Base-by-base conservation (phyloP, 2,113 vertebrate genomes). In the Agapornis roseicollis region DNA sequence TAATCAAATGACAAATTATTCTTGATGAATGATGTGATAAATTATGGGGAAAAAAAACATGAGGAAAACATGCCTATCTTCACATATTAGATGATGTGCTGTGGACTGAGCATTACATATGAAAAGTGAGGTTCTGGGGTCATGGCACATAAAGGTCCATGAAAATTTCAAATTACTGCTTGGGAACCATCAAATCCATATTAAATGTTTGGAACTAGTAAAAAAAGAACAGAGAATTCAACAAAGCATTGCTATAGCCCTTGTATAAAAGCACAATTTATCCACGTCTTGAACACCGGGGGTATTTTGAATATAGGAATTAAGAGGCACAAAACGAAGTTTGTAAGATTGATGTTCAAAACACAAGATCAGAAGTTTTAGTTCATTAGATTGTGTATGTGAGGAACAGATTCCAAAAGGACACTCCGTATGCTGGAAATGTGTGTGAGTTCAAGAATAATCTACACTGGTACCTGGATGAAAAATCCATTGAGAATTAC, bases 1-100 rank as follows among this genome's bases (percentile, higher is more conserved):
- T 77, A 94, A 89, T 95, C 64, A 93, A 84, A 94, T 90, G 77
- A 78, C 46, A 88, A 81, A 93, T 96, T 92, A 78, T 78, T 92
- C 39, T 78, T 74, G 83, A 70, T 95, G 71, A 96, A 72, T 65
- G 66, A 92, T 86, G 65, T 86, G 50, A 83, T 86, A 92, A 93
- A 85, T 14, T 25, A 12, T 28, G 27, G 31, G 52, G n/a, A n/a
- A 53, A 79, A 78, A 71, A 71, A 41, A 6, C 20, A 39, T 44
- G 56, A 91, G 58, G 63, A 85, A 83, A 84, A 33, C 28, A 55
- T 55, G 22, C 27, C 18, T 78, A 31, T 71, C 60, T 89, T 89
- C 69, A 55, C 11, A 37, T 44, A 50, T 13, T 60, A 89, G 84
- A 81, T 2, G 18, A 58, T 37, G n/a, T 42, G 18, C 23, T 85